Evolutionary conservation across 2,888 invertebrate species (phyloP), one percentile per base, ranked within the genome.

Genomic region (Colletes collaris): DNA sequence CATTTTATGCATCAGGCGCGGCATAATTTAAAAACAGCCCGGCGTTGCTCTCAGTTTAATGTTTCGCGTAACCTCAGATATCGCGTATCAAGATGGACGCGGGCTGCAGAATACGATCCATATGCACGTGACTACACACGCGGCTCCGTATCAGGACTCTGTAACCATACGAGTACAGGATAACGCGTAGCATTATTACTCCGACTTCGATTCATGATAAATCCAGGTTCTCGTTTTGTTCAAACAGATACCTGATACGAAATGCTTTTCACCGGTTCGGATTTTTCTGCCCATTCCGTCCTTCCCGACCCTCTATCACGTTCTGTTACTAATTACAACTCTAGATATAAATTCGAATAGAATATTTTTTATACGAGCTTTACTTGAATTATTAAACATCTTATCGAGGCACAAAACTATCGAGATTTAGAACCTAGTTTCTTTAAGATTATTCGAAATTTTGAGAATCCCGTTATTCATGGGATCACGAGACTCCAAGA

Each of bases 231-330:
- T 83, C 88, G 84, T 89, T 89, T 88, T 82, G 75, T 84, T 81
- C 71, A 65, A 40, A 55, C 62, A 66, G 73, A 81, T 74, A 70
- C 79, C 64, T 71, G 82, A 82, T 74, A 82, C 83, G 73, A 81
- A 65, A 73, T 81, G 82, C 85, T 89, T 89, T 89, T 87, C 89
- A 88, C 88, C 84, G 88, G 85, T 86, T 87, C 81, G 88, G 82
- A 87, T 89, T 88, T 88, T 87, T 86, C 83, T 87, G 60, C 52
- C 35, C 67, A 16, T 35, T 49, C 68, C 62, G 62, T 75, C 55
- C 62, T 60, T 76, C 65, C 53, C 67, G 62, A 27, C 27, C 66
- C 59, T 64, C 70, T 52, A 59, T 63, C 44, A 59, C 59, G 49
- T 35, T 50, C 76, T 58, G 62, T 52, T 40, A 8, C 10, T 63